Base-by-base conservation (phyloP, 2,888 invertebrate species). In the Eupithecia inturbata region DNA sequence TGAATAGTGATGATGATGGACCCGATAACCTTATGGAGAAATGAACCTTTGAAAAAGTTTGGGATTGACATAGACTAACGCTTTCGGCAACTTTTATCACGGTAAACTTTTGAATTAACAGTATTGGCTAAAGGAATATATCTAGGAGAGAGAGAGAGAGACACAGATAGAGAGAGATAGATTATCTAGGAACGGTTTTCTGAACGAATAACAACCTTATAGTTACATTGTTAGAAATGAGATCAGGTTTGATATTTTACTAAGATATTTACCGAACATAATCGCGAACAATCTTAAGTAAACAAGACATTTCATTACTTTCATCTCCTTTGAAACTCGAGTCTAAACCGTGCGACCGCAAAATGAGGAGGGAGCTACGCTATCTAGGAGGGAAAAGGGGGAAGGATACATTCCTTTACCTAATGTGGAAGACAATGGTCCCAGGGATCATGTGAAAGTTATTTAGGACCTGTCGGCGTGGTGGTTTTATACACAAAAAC, bases 401-500 rank as follows among this genome's bases (percentile, higher is more conserved):
- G 75, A 80, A 45, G 68, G 79, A 81, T 77, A 83, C 89, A 92
- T 92, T 92, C 91, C 90, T 91, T 89, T 90, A 88, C 94, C 94
- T 91, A 92, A 93, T 91, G 90, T 89, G 93, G 94, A 92, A 92
- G 83, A 93, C 93, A 93, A 93, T 93, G 91, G 83, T 80, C 83
- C 84, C 88, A 87, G 85, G 87, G 88, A 85, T 85, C 84, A 87
- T 85, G 87, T 83, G 87, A 88, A 88, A 86, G 90, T 88, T 90
- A 88, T 88, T 86, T 84, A 76, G 79, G 85, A 82, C 80, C 81
- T 79, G 77, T 81, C 66, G 70, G 68, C 60, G 28, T 45, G 31
- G 70, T 31, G 57, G 71, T 67, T 80, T 75, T 76, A 76, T 72
- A 67, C 70, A 79, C 79, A 80, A 79, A 80, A 80, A 76, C 78